Conservation (phyloP, 2,888 invertebrate genomes). For the Drosophila crucigera region DNA sequence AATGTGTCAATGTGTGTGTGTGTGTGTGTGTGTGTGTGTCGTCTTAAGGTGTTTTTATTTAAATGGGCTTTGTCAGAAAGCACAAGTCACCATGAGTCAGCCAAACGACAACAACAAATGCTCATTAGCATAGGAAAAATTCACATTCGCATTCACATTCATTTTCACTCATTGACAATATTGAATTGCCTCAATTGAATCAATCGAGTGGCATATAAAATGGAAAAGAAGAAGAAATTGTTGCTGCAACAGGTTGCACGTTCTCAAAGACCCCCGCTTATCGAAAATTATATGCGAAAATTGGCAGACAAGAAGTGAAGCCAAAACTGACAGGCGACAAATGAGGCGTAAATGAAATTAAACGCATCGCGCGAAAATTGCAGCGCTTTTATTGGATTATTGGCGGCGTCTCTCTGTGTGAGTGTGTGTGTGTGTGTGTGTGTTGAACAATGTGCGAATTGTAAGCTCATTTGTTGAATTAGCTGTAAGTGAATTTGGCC, state of each 20-base stretch:
- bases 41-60: slow-evolving; percentile 61
- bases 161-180: slow-evolving; percentile 3
- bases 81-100: slow-evolving; percentile 56
- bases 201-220: slow-evolving; percentile 53
- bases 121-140: slow-evolving; percentile 66
- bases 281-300: slow-evolving; percentile 50
- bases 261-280: slow-evolving; percentile 20
- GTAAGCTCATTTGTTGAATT: slow-evolving; percentile 78
- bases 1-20: slow-evolving; percentile 29
- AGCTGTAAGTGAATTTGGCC: slow-evolving; percentile 65
- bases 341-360: slow-evolving; percentile 81
- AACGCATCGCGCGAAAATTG: slow-evolving; percentile 80
- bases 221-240: background rate
- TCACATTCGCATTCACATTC: background rate
- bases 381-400: slow-evolving; percentile 78
- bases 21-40: slow-evolving; percentile 17
- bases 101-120: slow-evolving; percentile 38
- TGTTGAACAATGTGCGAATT: slow-evolving; percentile 74
- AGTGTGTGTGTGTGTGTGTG: slow-evolving; percentile 9
- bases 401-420: slow-evolving; percentile 31
- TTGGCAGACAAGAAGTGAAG: slow-evolving; percentile 22
- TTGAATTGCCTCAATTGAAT: slow-evolving; percentile 22
- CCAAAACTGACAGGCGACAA: slow-evolving; percentile 68
- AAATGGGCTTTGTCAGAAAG: slow-evolving; percentile 23
- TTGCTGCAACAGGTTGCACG: slow-evolving; percentile 59